Evolutionary conservation across 2,113 vertebrate genomes (phyloP).

Genomic region (Dromas ardeola): DNA sequence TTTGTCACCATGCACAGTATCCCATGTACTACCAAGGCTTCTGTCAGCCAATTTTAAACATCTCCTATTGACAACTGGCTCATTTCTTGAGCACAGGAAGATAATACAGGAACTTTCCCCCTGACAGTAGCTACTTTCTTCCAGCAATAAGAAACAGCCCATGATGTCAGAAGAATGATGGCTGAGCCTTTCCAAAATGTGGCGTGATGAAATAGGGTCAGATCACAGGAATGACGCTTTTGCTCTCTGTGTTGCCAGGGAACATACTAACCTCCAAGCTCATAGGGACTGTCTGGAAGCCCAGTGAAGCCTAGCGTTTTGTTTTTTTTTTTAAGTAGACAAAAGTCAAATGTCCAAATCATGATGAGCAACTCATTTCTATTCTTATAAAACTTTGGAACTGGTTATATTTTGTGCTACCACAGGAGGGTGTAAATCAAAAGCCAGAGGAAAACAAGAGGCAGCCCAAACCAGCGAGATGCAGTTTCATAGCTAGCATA

Average conservation of each 20-base stretch:
- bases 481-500: rapidly evolving
- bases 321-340: neutral
- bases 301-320: rapidly evolving
- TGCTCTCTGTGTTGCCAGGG: neutral
- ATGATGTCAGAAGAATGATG: neutral
- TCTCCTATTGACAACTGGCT: neutral
- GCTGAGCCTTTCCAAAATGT: neutral
- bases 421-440: neutral
- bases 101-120: neutral
- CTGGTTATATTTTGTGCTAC: neutral
- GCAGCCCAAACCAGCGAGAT: rapidly evolving
- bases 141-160: neutral
- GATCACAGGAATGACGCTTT: neutral
- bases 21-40: neutral
- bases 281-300: neutral
- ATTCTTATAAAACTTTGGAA: neutral
- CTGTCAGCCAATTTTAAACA: neutral
- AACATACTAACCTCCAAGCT: neutral
- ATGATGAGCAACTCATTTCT: neutral
- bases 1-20: neutral
- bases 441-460: neutral
- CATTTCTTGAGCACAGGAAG: neutral
- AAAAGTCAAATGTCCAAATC: neutral
- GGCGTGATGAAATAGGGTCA: neutral
- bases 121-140: neutral